phyloP scores from a whole-genome alignment of 2,888 invertebrate genomes.

The Drosophila yooni region DNA sequence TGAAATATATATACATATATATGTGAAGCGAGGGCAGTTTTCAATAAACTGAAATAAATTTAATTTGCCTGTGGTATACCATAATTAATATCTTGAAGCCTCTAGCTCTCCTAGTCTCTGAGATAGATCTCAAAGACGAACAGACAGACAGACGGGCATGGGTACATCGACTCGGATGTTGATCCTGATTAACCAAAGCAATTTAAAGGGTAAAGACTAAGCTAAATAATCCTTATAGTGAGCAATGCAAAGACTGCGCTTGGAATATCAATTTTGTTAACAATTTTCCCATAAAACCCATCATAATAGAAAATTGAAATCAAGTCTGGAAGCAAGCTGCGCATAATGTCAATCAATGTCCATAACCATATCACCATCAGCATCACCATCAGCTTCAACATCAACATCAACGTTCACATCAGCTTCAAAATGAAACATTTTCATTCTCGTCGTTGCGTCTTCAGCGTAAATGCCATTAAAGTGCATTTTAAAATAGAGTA shows the following conservation, averaged over 20 bases:
- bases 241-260: background rate
- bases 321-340: conserved; percentile 7
- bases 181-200: background rate
- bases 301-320: conserved; percentile 30
- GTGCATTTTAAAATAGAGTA: conserved; percentile 72
- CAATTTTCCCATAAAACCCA: conserved; percentile 12
- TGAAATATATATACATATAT: background rate
- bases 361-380: conserved; percentile 20
- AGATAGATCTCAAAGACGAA: background rate
- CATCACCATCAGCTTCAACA: conserved; percentile 3
- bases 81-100: background rate
- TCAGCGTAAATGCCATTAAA: conserved; percentile 57
- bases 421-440: conserved; percentile 17
- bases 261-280: conserved; percentile 6
- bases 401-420: conserved; percentile 20
- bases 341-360: conserved; percentile 43
- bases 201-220: background rate
- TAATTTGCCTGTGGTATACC: background rate
- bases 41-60: background rate
- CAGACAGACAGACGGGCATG: background rate
- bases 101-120: background rate
- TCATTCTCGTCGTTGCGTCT: conserved; percentile 9
- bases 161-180: too few species aligned
- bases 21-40: background rate
- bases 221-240: background rate